Conservation (phyloP, 2,797 vertebrate genomes). For the Esox lucius region DNA sequence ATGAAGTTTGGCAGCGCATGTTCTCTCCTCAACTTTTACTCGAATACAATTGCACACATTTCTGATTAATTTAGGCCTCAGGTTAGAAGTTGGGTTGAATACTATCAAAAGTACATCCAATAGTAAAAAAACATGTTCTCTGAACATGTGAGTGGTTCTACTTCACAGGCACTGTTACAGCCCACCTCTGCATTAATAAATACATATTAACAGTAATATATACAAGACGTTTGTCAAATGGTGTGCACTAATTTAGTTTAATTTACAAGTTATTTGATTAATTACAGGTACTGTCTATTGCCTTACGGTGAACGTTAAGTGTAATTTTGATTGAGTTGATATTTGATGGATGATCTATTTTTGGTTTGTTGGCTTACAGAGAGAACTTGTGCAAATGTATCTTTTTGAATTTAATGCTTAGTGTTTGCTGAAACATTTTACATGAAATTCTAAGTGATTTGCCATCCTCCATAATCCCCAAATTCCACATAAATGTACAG, state of each 20-base stretch:
- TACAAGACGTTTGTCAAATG: neutral
- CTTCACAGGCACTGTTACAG: neutral
- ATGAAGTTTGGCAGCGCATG: neutral
- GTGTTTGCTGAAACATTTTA: constrained; percentile 8
- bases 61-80: neutral
- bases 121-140: neutral
- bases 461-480: constrained; percentile 14
- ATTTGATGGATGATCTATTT: neutral
- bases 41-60: neutral
- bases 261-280: neutral
- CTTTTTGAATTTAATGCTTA: too few species aligned
- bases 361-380: too few species aligned
- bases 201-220: too few species aligned
- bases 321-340: too few species aligned
- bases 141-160: neutral
- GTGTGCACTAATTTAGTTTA: neutral
- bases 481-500: constrained; percentile 16
- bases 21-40: neutral
- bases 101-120: neutral
- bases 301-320: too few species aligned
- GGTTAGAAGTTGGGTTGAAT: neutral
- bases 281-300: too few species aligned
- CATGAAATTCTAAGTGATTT: constrained; percentile 13
- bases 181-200: neutral
- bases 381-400: too few species aligned